Evolutionary conservation across 2,888 invertebrate species (phyloP), one percentile per base, ranked within the genome.

Genomic region (Drosophila antonietae): DNA sequence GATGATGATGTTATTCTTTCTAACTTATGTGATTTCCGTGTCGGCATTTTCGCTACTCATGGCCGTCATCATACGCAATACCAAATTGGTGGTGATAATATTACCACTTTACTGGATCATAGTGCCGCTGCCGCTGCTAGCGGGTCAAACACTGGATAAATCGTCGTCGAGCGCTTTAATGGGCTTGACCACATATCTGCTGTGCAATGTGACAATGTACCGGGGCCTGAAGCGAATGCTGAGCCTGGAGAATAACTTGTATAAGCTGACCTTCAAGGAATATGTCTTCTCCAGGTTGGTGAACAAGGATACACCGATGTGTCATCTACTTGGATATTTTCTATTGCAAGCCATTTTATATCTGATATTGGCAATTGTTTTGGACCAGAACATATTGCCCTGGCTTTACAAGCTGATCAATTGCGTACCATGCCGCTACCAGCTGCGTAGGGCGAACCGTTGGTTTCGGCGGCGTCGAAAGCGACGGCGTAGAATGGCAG

Each of bases 151-250:
- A 2, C 7, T 76, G 8, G 57, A 65, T 0, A 47, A 62, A 2
- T 8, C 49, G 1, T 2, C 31, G 28, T 46, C 75, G 0, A 12
- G 52, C n/a, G 1, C 6, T 0, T 0, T 69, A 0, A n/a, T 67
- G 18, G 4, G 28, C 1, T 0, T 59, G 0, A 49, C 65, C 14
- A 35, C 71, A 0, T 10, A 70, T 1, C 3, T 78, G 0, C 20
- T 81, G 10, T 88, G 82, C 56, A 83, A 86, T 67, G 83, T 84
- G 43, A 57, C 81, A 1, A 23, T 84, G 3, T 60, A 70, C 15
- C 69, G 64, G 2, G 84, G 88, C 0, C 10, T 84, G 0, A 52
- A 44, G 2, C 49, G 59, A 7, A 33, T 84, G 4, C 15, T 82
- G 2, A 43, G 60, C 46, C 28, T 73, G 2, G 73, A 80, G 18